Conservation (phyloP, 2,113 vertebrate species). For the Strigops habroptila region DNA sequence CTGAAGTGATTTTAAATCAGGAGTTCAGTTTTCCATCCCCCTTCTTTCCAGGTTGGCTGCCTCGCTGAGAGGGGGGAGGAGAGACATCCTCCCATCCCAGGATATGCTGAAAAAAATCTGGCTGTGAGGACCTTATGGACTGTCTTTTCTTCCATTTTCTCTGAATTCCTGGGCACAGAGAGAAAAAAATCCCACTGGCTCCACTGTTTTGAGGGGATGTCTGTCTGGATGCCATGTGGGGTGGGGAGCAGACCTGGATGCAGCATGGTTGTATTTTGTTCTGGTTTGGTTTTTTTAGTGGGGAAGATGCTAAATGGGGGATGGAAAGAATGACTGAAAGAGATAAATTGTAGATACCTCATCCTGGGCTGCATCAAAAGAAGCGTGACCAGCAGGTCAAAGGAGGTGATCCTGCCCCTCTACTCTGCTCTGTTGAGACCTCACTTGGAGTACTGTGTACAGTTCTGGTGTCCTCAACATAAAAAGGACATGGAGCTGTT, state of each 20-base stretch:
- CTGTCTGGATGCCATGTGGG: neutral
- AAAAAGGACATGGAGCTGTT: too few species aligned
- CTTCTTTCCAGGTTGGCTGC: neutral
- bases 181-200: neutral
- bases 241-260: accelerated
- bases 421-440: too few species aligned
- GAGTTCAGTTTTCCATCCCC: neutral
- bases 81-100: neutral
- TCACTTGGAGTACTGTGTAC: too few species aligned
- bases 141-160: neutral
- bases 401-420: too few species aligned
- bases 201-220: accelerated
- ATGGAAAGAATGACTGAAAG: neutral
- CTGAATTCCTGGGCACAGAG: neutral
- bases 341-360: neutral
- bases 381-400: too few species aligned
- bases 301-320: neutral
- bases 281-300: neutral
- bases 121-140: neutral
- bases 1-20: slow-evolving; percentile 47
- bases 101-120: neutral
- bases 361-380: too few species aligned
- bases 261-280: neutral
- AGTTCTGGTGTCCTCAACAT: too few species aligned
- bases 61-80: neutral